Evolutionary conservation across 2,797 vertebrate species (phyloP), one percentile per base, ranked within the genome.

Genomic region (Darevskia mixta): DNA sequence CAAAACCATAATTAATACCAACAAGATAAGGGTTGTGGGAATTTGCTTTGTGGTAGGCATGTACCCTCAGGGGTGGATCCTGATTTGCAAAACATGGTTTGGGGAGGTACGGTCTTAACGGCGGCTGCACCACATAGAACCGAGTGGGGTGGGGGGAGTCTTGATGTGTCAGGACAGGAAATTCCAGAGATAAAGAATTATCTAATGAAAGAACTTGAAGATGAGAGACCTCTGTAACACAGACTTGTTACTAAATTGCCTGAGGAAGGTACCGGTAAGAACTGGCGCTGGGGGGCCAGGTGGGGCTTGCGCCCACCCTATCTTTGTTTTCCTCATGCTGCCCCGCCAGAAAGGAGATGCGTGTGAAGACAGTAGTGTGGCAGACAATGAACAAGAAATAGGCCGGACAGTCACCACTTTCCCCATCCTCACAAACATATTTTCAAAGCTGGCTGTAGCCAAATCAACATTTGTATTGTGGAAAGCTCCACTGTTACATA

Each of bases 391-490:
- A 69, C 35, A 83, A 71, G 41, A 13, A 49, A 43, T 38, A 41
- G 25, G 23, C 35, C 61, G 2, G 35, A 61, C 7, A 20, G 17
- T n/a, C 20, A 58, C 13, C 10, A 20, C 35, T 55, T 38, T 35
- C 29, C 5, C 10, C 29, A 66, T 3, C 15, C 41, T 11, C 43
- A 32, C 45, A 77, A 17, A 9, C 9, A 23, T 78, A 41, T 66
- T 78, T 66, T 8, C 29, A 86, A 38, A 85, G 32, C 38, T 80
- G 81, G n/a, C 8, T 45, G 77, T 86, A 86, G 38, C 49, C n/a
- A 73, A 86, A 75, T 61, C 72, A 85, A 61, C 18, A 27, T 80
- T 85, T 88, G 20, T 43, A 38, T 83, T 71, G 64, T 83, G 7
- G 66, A 43, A 72, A 79, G 25, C 17, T 79, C 25, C 18, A 55